Conservation (phyloP, 2,113 vertebrate genomes). For the Formicarius rufipectus region DNA sequence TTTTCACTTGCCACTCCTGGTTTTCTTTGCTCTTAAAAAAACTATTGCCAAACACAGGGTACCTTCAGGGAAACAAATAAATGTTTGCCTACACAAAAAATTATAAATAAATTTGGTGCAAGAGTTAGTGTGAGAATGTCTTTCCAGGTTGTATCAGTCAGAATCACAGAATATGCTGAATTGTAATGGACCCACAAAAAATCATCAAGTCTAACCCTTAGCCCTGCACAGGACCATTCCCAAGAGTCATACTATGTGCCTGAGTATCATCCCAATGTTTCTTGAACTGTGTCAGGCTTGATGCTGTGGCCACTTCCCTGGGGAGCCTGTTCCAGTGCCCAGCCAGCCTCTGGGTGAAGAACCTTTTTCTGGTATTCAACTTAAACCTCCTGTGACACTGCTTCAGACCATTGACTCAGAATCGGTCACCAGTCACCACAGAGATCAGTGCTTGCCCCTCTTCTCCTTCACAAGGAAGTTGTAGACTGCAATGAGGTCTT, state of each 20-base stretch:
- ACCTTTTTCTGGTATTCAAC: too few species aligned
- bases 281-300: not conserved
- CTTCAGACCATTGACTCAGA: not conserved
- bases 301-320: not conserved
- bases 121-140: not conserved
- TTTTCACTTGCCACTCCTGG: not conserved
- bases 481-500: not conserved
- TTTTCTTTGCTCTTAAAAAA: not conserved
- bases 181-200: not conserved
- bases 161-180: not conserved
- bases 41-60: accelerated
- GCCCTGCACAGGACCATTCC: not conserved
- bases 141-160: not conserved
- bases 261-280: not conserved
- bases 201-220: not conserved
- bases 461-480: not conserved
- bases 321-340: not conserved
- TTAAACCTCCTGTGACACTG: not conserved
- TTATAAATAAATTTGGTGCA: not conserved
- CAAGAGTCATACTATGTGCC: not conserved
- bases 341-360: too few species aligned
- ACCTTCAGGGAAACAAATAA: not conserved
- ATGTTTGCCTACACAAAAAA: not conserved
- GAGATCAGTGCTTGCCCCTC: not conserved
- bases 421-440: not conserved